Evolutionary conservation across 2,113 vertebrate genomes (phyloP).

Genomic region (Pelmatolapia mariae): DNA sequence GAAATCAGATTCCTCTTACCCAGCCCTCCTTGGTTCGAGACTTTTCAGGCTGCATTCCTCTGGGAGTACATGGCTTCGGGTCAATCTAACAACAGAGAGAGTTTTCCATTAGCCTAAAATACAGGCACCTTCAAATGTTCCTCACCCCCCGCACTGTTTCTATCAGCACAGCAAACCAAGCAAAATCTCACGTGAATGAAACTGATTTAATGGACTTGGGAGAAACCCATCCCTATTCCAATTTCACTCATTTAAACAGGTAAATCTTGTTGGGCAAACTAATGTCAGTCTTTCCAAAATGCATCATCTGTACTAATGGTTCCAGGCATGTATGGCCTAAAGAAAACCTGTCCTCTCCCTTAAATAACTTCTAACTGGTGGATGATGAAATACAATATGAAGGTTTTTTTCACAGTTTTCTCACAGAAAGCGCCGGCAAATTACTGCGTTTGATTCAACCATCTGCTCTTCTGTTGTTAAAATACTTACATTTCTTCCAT

Average conservation of each 20-base stretch:
- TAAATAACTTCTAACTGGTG: conserved; percentile 4
- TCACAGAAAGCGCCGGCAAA: neutral
- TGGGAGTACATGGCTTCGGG: conserved; percentile 97
- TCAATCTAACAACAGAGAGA: conserved; percentile 81
- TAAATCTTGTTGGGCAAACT: conserved; percentile 8
- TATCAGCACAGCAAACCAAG: neutral
- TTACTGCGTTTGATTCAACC: neutral
- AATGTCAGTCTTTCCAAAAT: neutral
- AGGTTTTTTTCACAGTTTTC: neutral
- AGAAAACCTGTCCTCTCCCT: neutral
- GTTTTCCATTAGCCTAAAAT: conserved; percentile 25
- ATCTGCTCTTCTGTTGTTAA: conserved; percentile 7
- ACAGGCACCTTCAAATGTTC: conserved; percentile 46
- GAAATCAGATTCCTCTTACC: conserved; percentile 75
- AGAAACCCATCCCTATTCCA: neutral
- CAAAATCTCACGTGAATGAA: neutral
- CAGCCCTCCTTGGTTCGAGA: conserved; percentile 93
- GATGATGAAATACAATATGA: conserved; percentile 4
- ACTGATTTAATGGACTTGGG: neutral
- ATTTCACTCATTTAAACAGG: conserved; percentile 23
- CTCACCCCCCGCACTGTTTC: neutral
- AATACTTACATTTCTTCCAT: conserved; percentile 95
- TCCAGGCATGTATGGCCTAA: neutral
- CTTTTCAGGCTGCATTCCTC: conserved; percentile 98
- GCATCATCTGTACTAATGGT: neutral